These are phyloP conservation scores for Cheirogaleus medius DNA, from an alignment of 2,113 vertebrate species.

Conservation along the genomic window DNA sequence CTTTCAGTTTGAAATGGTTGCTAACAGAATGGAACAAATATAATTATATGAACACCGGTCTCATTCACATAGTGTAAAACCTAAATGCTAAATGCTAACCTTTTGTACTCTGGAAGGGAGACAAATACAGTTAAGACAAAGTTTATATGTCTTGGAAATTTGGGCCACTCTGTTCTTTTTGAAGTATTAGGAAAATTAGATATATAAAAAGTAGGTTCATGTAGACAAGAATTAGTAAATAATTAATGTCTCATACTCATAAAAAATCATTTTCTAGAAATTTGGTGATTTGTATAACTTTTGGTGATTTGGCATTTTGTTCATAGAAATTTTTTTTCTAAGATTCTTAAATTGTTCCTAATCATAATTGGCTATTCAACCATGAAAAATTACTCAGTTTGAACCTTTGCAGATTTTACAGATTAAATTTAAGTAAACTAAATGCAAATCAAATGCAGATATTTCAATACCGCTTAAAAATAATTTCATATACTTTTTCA, in stretches of 20 bases:
- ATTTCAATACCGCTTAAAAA: not conserved
- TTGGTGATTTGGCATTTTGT: not conserved
- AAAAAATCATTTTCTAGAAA: constrained; percentile 42
- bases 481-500: not conserved
- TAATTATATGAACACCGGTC: constrained; percentile 14
- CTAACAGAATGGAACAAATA: constrained; percentile 62
- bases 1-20: constrained; percentile 57
- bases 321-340: not conserved
- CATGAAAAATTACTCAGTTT: not conserved
- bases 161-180: not conserved
- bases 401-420: constrained; percentile 21
- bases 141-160: not conserved
- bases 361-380: not conserved
- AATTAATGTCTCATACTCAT: not conserved
- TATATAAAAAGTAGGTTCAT: not conserved
- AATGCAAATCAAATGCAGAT: not conserved
- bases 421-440: constrained; percentile 1
- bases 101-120: not conserved
- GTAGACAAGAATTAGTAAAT: not conserved
- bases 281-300: not conserved
- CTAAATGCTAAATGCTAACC: not conserved
- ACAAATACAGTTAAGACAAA: not conserved
- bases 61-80: not conserved
- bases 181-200: not conserved
- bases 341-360: not conserved